Evolutionary conservation across 2,113 vertebrate genomes (phyloP), one percentile per base, ranked within the genome.

Genomic region (Sphaerodactylus townsendi): DNA sequence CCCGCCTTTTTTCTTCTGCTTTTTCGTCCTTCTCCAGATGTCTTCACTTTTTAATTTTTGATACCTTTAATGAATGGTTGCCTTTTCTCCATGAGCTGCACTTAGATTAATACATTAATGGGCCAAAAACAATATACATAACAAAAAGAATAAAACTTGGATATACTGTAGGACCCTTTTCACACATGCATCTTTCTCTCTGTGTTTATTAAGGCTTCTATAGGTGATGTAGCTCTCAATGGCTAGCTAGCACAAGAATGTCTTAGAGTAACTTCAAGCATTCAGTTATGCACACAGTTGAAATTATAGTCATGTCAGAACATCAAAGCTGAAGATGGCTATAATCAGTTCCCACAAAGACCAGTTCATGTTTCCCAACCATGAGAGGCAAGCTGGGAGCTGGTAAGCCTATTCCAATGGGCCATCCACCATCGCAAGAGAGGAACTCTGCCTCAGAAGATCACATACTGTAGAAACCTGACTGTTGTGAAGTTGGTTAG

Each of bases 191-290:
- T 77, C 76, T 39, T 10, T 70, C 76, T 64, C 82, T 68, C 84
- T 39, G 59, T 90, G 92, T 89, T 93, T 92, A 86, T 65, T 2
- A 8, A 81, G 19, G 79, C 79, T 77, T 71, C 48, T 89, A 11
- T 77, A 28, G 35, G 33, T 82, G 14, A 79, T 77, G 74, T 79
- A 89, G 85, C 85, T 85, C 78, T 64, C 73, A 71, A 74, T 0
- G 0, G 25, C 87, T 65, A 71, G 41, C 17, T 2, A 8, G 81
- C 80, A 68, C 82, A 79, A 33, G 53, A 48, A 88, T 82, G 64
- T 68, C 59, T 2, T 1, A 88, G 59, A 39, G 0, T 64, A 80
- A 79, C 15, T 9, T 53, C 48, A 71, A 25, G 48, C 25, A 41
- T 81, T 56, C 25, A 14, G 39, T 30, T 71, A 44, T 30, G 39